A percentile compares a stretch with the other conserved stretches of the same genome.
Evolutionary conservation across 2,797 vertebrate genomes (phyloP).

Genomic region (Pempheris klunzingeri): DNA sequence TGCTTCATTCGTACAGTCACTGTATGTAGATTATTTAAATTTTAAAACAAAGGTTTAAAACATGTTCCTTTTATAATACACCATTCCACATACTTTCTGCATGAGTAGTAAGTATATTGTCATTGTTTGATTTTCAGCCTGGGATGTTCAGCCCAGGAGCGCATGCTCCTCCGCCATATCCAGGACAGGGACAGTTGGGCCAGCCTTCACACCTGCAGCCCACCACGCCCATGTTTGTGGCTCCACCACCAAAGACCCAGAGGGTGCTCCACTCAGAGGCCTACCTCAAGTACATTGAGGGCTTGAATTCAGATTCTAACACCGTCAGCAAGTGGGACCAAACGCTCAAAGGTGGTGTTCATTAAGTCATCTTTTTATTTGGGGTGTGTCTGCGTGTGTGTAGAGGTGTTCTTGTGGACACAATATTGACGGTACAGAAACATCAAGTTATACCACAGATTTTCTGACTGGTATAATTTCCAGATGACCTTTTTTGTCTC

Average conservation of each 20-base stretch:
- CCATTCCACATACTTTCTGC: background rate
- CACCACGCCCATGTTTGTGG: slow-evolving; percentile 95
- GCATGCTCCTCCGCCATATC: slow-evolving; percentile 96
- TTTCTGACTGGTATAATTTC: too few species aligned
- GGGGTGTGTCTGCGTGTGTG: background rate
- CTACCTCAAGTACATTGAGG: slow-evolving; percentile 98
- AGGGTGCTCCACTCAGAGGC: slow-evolving; percentile 97
- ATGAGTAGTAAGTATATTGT: background rate
- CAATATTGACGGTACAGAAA: background rate
- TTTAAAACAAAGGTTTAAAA: background rate
- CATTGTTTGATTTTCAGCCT: slow-evolving; percentile 82
- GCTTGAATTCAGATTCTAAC: slow-evolving; percentile 92
- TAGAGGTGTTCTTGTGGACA: background rate
- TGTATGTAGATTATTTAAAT: too few species aligned
- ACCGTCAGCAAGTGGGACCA: slow-evolving; percentile 99
- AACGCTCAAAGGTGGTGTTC: slow-evolving; percentile 91
- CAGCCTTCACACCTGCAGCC: slow-evolving; percentile 92
- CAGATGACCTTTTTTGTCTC: too few species aligned
- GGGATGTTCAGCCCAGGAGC: slow-evolving; percentile 93
- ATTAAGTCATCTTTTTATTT: background rate
- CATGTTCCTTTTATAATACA: background rate
- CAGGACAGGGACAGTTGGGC: slow-evolving; percentile 90
- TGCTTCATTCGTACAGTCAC: background rate
- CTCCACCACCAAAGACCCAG: slow-evolving; percentile 97
- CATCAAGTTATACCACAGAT: background rate